A percentile compares a stretch with the other conserved stretches of the same genome.
These are phyloP conservation scores for Irena cyanogastra DNA, from an alignment of 2,113 vertebrate genomes.

Conservation along the genomic window DNA sequence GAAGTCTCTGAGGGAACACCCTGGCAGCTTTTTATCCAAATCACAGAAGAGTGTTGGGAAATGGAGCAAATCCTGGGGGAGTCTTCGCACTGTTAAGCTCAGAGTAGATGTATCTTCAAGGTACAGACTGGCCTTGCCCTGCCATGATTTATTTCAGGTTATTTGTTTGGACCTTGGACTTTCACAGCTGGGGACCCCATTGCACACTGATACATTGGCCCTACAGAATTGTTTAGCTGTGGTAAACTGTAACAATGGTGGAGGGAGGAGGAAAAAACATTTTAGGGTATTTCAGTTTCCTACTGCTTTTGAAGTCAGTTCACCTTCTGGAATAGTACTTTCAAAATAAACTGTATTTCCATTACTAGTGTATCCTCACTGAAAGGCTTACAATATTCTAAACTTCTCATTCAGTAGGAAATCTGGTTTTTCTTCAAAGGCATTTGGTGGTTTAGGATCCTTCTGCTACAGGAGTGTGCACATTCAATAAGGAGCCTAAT, in stretches of 20 bases:
- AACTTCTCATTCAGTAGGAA: background rate
- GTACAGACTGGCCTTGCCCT: background rate
- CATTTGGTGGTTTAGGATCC: background rate
- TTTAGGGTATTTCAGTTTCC: background rate
- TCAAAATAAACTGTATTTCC: background rate
- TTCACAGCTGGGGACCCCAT: background rate
- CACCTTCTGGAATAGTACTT: background rate
- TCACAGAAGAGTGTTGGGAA: background rate
- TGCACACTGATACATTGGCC: fast-evolving
- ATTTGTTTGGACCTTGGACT: background rate
- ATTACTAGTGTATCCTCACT: background rate
- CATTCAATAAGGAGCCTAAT: background rate
- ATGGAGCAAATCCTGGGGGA: background rate
- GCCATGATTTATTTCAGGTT: background rate
- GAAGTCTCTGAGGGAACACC: background rate
- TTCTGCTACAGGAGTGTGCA: background rate
- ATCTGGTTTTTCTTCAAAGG: background rate
- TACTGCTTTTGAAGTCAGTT: background rate
- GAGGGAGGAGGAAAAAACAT: background rate
- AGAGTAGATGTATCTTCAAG: background rate
- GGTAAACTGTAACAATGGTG: background rate
- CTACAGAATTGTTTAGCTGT: background rate
- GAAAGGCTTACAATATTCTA: background rate
- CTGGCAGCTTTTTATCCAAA: background rate
- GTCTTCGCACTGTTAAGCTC: background rate